Evolutionary conservation across 2,888 invertebrate genomes (phyloP).

Genomic region (Rhingia campestris): DNA sequence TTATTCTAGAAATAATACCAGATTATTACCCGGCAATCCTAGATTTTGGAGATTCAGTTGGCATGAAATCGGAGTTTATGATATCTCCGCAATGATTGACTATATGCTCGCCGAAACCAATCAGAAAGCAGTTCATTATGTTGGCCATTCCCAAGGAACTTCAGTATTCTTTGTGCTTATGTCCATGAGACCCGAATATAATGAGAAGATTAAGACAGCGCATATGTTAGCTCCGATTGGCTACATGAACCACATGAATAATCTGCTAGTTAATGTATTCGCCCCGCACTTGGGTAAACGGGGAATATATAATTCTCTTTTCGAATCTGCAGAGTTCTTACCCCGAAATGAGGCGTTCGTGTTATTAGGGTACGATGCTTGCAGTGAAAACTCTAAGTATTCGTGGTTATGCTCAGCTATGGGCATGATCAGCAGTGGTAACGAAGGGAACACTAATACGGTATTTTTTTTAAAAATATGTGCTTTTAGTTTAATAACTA

Average conservation of each 20-base stretch:
- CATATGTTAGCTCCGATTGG: slow-evolving; percentile 80
- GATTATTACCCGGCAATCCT: slow-evolving; percentile 77
- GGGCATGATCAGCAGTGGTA: slow-evolving; percentile 84
- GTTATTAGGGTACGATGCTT: slow-evolving; percentile 82
- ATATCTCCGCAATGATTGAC: slow-evolving; percentile 79
- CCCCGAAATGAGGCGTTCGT: slow-evolving; percentile 84
- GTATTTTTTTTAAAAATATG: slow-evolving; percentile 40
- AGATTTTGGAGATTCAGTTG: slow-evolving; percentile 86
- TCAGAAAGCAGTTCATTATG: slow-evolving; percentile 78
- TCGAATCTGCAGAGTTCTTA: slow-evolving; percentile 84
- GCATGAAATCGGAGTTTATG: slow-evolving; percentile 92
- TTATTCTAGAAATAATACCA: slow-evolving; percentile 79
- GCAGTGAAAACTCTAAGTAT: slow-evolving; percentile 77
- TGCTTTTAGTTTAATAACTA: neutral
- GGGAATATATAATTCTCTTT: slow-evolving; percentile 75
- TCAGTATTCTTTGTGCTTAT: slow-evolving; percentile 76
- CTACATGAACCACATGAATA: slow-evolving; percentile 84
- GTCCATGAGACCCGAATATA: slow-evolving; percentile 78
- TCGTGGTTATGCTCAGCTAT: slow-evolving; percentile 84
- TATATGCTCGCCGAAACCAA: slow-evolving; percentile 76
- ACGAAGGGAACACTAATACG: slow-evolving; percentile 75
- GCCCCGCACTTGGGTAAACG: slow-evolving; percentile 79
- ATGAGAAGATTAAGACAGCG: slow-evolving; percentile 78
- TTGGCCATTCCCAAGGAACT: slow-evolving; percentile 81
- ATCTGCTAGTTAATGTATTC: slow-evolving; percentile 80